phyloP scores from a whole-genome alignment of 2,888 invertebrate genomes.

The Ischnura elegans region DNA sequence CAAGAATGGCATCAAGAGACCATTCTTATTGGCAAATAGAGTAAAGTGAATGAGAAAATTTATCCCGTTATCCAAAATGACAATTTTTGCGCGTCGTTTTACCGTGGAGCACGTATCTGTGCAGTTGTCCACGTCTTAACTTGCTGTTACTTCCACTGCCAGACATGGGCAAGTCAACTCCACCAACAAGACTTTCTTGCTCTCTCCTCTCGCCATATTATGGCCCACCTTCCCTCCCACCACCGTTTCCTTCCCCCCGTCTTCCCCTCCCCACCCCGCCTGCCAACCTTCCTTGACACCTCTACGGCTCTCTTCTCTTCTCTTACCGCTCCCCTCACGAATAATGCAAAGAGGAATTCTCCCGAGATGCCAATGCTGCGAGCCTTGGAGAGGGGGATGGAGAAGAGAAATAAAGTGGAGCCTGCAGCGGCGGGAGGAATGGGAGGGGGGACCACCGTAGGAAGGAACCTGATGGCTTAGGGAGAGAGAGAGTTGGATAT shows the following conservation, averaged over 20 bases:
- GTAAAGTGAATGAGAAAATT: no score
- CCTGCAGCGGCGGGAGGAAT: background rate
- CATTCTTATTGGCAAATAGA: no score
- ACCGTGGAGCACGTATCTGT: no score
- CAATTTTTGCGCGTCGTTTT: no score
- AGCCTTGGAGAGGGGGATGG: background rate
- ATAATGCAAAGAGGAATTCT: conserved; percentile 63
- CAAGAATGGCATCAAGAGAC: no score
- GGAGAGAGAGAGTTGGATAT: background rate
- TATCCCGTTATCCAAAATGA: no score
- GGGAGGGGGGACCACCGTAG: background rate
- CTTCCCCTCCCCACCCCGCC: background rate
- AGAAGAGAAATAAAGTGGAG: conserved; percentile 33
- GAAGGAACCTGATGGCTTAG: background rate
- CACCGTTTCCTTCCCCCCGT: background rate
- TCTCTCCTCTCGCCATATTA: background rate
- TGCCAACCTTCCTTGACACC: background rate
- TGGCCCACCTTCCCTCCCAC: background rate
- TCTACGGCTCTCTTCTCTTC: background rate
- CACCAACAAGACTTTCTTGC: no score
- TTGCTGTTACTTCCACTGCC: no score
- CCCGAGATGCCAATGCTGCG: conserved; percentile 18
- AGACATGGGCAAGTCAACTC: no score
- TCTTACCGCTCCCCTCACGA: conserved; percentile 37
- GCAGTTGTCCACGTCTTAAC: no score